phyloP scores from a whole-genome alignment of 2,797 vertebrate species.

The Propithecus perrieri region DNA sequence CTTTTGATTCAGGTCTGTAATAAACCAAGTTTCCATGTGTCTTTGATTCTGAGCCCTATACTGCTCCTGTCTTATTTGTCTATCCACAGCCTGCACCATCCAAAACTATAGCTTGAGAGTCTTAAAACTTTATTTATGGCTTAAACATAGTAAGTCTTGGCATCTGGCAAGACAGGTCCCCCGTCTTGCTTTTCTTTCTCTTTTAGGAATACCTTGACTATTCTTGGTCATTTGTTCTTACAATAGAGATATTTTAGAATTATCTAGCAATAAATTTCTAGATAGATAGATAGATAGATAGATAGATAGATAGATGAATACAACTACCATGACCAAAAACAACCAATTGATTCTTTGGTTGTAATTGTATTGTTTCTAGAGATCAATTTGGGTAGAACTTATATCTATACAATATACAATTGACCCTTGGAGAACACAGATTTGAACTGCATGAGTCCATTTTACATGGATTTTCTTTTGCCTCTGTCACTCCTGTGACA shows the following conservation, averaged over 20 bases:
- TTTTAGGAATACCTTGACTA: neutral
- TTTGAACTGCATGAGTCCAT: neutral
- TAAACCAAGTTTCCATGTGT: neutral
- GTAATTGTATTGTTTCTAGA: neutral
- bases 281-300: neutral
- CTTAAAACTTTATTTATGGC: neutral
- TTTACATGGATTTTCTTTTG: neutral
- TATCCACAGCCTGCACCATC: neutral
- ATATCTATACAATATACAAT: neutral
- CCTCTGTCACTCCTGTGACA: neutral
- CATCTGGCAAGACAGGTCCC: neutral
- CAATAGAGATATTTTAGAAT: neutral
- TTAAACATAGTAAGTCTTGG: neutral
- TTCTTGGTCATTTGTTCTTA: neutral
- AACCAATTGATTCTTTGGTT: neutral
- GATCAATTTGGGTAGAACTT: neutral
- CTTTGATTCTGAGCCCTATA: neutral
- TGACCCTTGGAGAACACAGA: neutral
- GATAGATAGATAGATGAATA: neutral
- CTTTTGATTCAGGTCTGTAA: neutral
- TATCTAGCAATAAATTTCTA: neutral
- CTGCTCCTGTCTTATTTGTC: neutral
- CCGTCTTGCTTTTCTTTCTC: neutral
- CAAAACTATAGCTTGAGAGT: neutral
- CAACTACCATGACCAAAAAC: neutral